These are phyloP conservation scores for Chionis minor DNA, from an alignment of 2,113 vertebrate species.

Conservation along the genomic window DNA sequence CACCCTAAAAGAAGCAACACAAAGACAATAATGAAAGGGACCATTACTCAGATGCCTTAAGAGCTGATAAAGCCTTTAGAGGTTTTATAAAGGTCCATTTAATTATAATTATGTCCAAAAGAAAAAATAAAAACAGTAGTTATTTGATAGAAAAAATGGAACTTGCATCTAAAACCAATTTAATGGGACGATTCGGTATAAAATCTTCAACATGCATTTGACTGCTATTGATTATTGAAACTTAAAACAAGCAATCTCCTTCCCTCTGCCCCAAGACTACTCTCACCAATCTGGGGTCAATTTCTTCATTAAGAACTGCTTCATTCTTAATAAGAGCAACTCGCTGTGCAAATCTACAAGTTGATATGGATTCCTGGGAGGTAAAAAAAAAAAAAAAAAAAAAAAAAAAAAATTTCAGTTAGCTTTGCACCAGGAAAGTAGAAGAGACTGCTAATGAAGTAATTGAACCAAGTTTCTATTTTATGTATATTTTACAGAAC, in stretches of 20 bases:
- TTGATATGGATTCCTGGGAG: slow-evolving; percentile 92
- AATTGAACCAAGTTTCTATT: not conserved
- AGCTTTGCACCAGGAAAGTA: not conserved
- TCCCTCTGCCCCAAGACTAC: not conserved
- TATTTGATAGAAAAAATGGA: not conserved
- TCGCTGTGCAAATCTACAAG: slow-evolving; percentile 93
- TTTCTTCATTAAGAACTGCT: slow-evolving; percentile 91
- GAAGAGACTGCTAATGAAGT: not conserved
- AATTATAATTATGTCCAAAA: not conserved
- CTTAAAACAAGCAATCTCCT: not conserved
- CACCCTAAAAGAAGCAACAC: not conserved
- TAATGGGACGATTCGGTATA: not conserved
- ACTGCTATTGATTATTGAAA: not conserved
- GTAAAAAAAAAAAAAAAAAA: not conserved
- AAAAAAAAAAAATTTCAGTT: not conserved
- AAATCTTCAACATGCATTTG: not conserved
- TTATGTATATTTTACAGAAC: not conserved
- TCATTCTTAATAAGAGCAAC: slow-evolving; percentile 96
- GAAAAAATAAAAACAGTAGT: not conserved
- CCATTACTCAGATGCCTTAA: not conserved
- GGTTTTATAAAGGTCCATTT: not conserved
- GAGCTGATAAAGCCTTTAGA: not conserved
- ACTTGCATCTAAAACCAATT: not conserved
- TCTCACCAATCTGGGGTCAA: slow-evolving; percentile 91
- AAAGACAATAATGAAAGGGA: not conserved